Evolutionary conservation across 2,113 vertebrate species (phyloP).

Genomic region (Aplodontia rufa): DNA sequence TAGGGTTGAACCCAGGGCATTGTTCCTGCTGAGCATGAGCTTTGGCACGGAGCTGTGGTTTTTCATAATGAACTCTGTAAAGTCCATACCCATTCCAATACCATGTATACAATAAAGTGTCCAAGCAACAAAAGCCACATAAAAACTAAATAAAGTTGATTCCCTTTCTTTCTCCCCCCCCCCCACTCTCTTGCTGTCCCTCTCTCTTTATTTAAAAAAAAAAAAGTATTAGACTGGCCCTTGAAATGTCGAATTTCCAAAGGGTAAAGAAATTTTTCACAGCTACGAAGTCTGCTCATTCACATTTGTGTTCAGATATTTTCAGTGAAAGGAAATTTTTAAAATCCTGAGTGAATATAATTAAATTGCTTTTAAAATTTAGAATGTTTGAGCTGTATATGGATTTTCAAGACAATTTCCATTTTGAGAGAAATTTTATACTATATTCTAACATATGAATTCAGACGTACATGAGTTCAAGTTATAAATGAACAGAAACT

Average conservation of each 20-base stretch:
- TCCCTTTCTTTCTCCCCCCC: too few species aligned
- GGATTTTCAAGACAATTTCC: neutral
- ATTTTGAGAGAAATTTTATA: slow-evolving; percentile 17
- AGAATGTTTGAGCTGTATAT: neutral
- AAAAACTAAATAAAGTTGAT: too few species aligned
- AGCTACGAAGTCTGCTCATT: neutral
- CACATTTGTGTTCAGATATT: slow-evolving; percentile 35
- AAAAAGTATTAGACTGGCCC: neutral
- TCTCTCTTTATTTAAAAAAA: too few species aligned
- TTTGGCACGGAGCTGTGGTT: neutral
- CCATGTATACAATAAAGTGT: too few species aligned
- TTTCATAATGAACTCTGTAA: neutral
- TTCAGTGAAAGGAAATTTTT: slow-evolving; percentile 50
- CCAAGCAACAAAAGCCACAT: too few species aligned
- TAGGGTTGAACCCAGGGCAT: too few species aligned
- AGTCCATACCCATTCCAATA: neutral
- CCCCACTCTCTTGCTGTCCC: too few species aligned
- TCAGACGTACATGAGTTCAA: neutral
- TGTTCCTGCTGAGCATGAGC: neutral
- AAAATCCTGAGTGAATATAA: neutral
- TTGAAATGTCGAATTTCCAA: neutral
- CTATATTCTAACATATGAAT: neutral
- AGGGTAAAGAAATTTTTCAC: slow-evolving; percentile 35
- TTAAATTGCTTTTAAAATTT: slow-evolving; percentile 18
- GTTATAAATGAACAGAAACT: slow-evolving; percentile 7